These are phyloP conservation scores for Ceyx margarethae DNA, from an alignment of 2,113 vertebrate species.

Conservation along the genomic window DNA sequence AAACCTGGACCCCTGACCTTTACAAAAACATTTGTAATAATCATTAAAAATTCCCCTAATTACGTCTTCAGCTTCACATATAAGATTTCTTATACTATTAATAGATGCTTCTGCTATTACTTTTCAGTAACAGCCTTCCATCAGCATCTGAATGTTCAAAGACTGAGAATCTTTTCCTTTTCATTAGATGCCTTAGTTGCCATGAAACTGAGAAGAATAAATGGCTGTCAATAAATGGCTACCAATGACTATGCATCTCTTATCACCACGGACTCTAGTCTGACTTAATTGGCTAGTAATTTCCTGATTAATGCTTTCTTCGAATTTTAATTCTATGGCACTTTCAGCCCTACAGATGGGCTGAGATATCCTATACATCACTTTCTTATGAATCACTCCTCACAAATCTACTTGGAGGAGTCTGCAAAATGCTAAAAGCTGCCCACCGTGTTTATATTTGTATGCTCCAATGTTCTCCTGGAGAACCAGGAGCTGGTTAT, in stretches of 20 bases:
- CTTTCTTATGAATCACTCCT: neutral
- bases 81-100: neutral
- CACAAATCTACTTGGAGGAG: neutral
- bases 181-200: neutral
- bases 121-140: neutral
- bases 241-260: neutral
- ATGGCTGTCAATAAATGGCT: neutral
- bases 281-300: neutral
- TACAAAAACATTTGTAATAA: neutral
- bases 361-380: fast-evolving
- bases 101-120: neutral
- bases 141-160: neutral
- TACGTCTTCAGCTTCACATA: fast-evolving
- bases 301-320: neutral
- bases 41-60: neutral
- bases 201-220: neutral
- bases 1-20: neutral
- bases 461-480: neutral
- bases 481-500: fast-evolving
- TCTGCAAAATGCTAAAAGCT: neutral
- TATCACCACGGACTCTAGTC: neutral
- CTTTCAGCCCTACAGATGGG: too few relatives aligned
- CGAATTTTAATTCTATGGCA: neutral
- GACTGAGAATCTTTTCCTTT: neutral
- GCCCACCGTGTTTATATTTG: neutral